Base-by-base conservation (phyloP, 2,888 invertebrate genomes). In the Brachylomia viminalis region DNA sequence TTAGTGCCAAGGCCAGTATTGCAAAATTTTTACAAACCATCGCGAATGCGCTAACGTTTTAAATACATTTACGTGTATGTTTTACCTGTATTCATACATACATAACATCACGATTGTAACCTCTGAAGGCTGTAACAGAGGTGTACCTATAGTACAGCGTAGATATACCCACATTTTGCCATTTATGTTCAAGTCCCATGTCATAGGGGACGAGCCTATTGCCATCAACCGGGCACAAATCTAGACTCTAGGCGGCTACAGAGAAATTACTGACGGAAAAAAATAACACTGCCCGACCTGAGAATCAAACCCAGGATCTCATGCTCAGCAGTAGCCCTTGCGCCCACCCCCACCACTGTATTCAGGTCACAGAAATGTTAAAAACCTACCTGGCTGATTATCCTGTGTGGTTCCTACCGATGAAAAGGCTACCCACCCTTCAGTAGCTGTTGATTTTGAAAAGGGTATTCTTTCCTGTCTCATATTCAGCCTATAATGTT, bases 1-100 rank as follows among this genome's bases (percentile, higher is more conserved):
- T 81, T 84, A 66, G 65, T 84, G 68, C 52, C 84, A 84, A 80
- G 84, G 81, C 11, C n/a, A 61, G 5, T 20, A 30, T 84, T 69
- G 45, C 69, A 61, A 80, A 81, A 83, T 72, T 62, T 70, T 45
- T 27, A 23, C 42, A 33, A 58, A 65, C 54, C 64, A 72, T 71
- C 52, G 49, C 15, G n/a, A 65, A 66, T 38, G 11, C 58, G 74
- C 30, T 69, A 79, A 81, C 15, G 30, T 84, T 69, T 84, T 61
- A 83, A 67, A 72, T 62, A 79, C 23, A 47, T 54, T 59, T 38
- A 45, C 17, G 17, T 38, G 7, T 42, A 54, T 61, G 33, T 5
- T 64, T 56, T 11, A 62, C 33, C 30, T 49, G 20, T 45, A n/a
- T n/a, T 27, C 6, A 11, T 38, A n/a, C 38, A 17, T 17, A 62